Conservation (phyloP, 2,888 invertebrate genomes). For the Drosophila birchii region DNA sequence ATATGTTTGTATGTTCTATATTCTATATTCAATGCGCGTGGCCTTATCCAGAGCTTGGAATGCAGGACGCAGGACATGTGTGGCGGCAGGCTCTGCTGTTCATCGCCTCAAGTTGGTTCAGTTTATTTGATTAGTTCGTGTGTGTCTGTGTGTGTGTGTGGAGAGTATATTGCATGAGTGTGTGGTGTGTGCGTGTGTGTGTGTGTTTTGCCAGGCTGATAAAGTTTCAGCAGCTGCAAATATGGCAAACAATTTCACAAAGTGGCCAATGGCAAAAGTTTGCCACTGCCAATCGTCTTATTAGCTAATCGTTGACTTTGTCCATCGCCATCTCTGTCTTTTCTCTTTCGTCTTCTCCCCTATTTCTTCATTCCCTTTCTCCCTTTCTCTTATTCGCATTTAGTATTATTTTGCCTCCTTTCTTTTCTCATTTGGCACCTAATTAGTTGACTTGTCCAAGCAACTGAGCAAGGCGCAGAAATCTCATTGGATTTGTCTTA, state of each 20-base stretch:
- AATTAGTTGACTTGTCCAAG: conserved; percentile 62
- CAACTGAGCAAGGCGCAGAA: conserved; percentile 20
- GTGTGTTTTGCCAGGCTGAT: conserved; percentile 26
- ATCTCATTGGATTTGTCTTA: conserved; percentile 34
- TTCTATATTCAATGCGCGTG: conserved; percentile 77
- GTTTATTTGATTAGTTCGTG: conserved; percentile 74
- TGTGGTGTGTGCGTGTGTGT: conserved; percentile 13
- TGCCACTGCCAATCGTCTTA: conserved; percentile 61
- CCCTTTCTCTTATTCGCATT: conserved; percentile 3
- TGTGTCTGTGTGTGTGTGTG: conserved; percentile 15
- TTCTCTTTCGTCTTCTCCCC: no score
- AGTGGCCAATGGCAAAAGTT: conserved; percentile 74
- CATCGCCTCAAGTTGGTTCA: conserved; percentile 43
- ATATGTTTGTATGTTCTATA: conserved; percentile 29
- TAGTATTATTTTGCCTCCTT: conserved; percentile 20
- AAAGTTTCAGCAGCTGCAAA: conserved; percentile 74
- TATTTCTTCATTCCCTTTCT: background rate
- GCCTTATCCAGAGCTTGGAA: conserved; percentile 5
- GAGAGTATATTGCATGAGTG: conserved; percentile 8
- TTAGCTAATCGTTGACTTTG: conserved; percentile 72
- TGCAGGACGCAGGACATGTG: conserved; percentile 20
- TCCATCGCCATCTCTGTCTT: conserved; percentile 9
- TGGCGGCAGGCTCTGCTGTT: conserved; percentile 6
- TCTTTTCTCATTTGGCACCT: conserved; percentile 51
- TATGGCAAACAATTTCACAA: conserved; percentile 80